These are phyloP conservation scores for Drosophila teissieri DNA, from an alignment of 1,140 invertebrate genomes.

Conservation along the genomic window DNA sequence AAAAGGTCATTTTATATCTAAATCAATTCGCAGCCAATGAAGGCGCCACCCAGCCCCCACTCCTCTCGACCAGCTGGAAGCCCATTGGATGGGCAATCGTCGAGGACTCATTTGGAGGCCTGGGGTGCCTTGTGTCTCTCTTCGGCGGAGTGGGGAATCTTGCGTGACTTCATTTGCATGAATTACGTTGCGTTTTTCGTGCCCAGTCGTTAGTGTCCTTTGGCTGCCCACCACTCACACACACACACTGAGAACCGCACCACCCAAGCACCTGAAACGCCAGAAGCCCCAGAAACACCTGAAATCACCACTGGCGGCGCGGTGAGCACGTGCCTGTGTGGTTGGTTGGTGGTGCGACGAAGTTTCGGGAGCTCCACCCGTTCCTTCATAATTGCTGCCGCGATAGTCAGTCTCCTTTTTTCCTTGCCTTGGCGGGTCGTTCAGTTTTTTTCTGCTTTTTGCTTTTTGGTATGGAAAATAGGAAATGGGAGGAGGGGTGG, in stretches of 20 bases:
- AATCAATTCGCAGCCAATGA: slow-evolving; percentile 2
- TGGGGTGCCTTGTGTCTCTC: slow-evolving; percentile 15
- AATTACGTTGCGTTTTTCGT: slow-evolving; percentile 71
- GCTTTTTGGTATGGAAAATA: slow-evolving; percentile 60
- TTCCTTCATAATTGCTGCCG: slow-evolving; percentile 61
- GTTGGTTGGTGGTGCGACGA: slow-evolving; percentile 43
- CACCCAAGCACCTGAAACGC: background rate
- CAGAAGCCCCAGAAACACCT: slow-evolving; percentile 1
- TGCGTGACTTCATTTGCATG: slow-evolving; percentile 84
- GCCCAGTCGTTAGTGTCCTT: slow-evolving; percentile 67
- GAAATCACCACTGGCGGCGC: slow-evolving; percentile 30
- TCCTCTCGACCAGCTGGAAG: slow-evolving; percentile 26
- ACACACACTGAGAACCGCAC: background rate
- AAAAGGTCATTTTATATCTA: background rate
- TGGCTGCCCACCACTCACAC: slow-evolving; percentile 29
- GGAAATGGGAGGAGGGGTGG: slow-evolving; percentile 28
- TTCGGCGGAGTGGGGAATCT: slow-evolving; percentile 25
- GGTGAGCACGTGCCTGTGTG: slow-evolving; percentile 49
- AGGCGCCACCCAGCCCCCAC: slow-evolving; percentile 2
- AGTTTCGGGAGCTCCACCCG: slow-evolving; percentile 50
- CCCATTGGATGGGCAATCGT: slow-evolving; percentile 58
- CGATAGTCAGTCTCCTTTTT: slow-evolving; percentile 66
- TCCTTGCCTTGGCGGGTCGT: slow-evolving; percentile 28
- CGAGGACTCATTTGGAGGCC: slow-evolving; percentile 8
- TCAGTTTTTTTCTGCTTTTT: slow-evolving; percentile 17